phyloP scores from a whole-genome alignment of 1,140 invertebrate genomes.

The Drosophila sechellia region DNA sequence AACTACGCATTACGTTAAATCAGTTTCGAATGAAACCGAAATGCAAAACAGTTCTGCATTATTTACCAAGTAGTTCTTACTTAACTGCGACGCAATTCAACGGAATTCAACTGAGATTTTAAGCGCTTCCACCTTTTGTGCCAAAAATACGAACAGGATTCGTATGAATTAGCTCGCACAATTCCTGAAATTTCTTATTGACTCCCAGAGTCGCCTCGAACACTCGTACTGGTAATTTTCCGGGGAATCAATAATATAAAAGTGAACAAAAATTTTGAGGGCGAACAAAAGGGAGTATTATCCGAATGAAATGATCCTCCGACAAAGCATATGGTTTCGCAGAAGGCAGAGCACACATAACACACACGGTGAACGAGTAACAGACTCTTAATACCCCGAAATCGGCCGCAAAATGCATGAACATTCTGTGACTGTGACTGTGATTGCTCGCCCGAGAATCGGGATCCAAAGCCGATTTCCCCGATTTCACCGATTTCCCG shows the following conservation, averaged over 20 bases:
- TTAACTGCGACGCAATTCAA: too few species aligned
- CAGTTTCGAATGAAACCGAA: not conserved
- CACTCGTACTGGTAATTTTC: not conserved
- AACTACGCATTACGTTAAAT: too few species aligned
- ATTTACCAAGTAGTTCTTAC: too few species aligned
- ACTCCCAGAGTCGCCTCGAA: not conserved
- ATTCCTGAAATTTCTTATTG: not conserved
- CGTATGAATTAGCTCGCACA: not conserved
- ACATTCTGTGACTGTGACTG: not conserved
- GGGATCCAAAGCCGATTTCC: constrained; percentile 24
- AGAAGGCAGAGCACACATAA: not conserved
- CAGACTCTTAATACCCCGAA: constrained; percentile 15
- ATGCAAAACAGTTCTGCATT: too few species aligned
- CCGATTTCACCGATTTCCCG: not conserved
- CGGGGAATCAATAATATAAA: not conserved
- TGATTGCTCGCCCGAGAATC: constrained; percentile 1
- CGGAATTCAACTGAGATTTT: not conserved
- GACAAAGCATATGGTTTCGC: not conserved
- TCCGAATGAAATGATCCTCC: not conserved
- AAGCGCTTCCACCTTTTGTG: not conserved
- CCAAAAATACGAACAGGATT: not conserved
- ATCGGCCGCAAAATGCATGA: constrained; percentile 3
- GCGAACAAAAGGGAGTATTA: not conserved
- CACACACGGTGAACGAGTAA: not conserved
- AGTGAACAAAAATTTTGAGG: not conserved